phyloP scores from a whole-genome alignment of 2,113 vertebrate genomes.

The Vulpes lagopus region DNA sequence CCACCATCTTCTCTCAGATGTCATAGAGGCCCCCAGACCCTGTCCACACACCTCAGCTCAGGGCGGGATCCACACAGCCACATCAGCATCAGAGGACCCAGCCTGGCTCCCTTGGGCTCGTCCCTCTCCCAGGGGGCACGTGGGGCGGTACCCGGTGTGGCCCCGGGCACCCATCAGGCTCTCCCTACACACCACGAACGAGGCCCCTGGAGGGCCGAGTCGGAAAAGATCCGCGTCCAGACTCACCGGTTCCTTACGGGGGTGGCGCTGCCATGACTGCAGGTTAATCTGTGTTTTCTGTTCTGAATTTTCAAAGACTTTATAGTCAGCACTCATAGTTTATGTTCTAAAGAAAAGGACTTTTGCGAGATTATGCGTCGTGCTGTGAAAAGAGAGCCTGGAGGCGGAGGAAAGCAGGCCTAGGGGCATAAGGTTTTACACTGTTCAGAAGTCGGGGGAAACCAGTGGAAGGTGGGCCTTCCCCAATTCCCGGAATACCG shows the following conservation, averaged over 20 bases:
- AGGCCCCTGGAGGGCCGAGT: accelerated
- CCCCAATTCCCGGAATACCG: accelerated
- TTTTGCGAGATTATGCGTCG: accelerated
- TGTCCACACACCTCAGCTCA: accelerated
- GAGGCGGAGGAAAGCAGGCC: accelerated
- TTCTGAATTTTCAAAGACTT: neutral
- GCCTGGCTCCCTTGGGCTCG: accelerated
- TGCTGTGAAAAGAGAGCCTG: accelerated
- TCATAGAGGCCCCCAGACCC: neutral
- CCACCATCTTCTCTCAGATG: neutral
- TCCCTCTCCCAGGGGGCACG: neutral
- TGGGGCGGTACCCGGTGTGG: neutral
- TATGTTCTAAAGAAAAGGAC: accelerated
- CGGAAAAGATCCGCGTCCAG: too few species aligned
- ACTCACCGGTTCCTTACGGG: too few species aligned
- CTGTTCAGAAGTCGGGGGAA: accelerated
- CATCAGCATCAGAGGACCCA: accelerated
- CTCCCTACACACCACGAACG: accelerated
- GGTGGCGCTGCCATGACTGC: neutral
- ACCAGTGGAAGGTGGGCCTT: neutral
- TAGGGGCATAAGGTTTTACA: accelerated
- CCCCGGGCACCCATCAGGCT: neutral
- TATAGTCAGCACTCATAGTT: accelerated
- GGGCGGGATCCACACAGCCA: accelerated
- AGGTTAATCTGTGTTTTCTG: neutral